Conservation (phyloP, 2,797 vertebrate genomes). For the Chiloscyllium punctatum region DNA sequence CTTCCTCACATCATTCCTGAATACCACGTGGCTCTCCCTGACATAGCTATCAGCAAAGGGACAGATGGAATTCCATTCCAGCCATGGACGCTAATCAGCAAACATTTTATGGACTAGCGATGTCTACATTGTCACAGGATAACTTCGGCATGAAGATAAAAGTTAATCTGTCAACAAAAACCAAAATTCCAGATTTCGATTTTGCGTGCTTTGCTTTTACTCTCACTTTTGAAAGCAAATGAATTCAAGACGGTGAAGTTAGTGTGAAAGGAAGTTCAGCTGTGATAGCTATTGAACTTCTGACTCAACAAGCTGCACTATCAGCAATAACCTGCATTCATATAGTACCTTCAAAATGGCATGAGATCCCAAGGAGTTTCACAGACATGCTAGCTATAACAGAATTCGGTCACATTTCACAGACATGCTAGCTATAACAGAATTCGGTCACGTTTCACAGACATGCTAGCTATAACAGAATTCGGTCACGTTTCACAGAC, state of each 20-base stretch:
- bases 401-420: background rate
- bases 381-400: background rate
- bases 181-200: background rate
- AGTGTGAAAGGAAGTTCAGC: background rate
- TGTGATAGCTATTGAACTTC: background rate
- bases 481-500: background rate
- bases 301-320: background rate
- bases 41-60: background rate
- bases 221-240: background rate
- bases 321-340: background rate
- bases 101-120: background rate
- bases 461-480: too few species aligned
- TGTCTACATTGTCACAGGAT: background rate
- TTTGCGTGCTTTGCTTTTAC: background rate
- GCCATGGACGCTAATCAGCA: background rate
- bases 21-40: conserved; percentile 5
- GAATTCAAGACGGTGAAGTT: background rate
- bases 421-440: too few species aligned
- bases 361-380: background rate
- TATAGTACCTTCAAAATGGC: background rate
- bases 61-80: too few species aligned
- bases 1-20: conserved; percentile 4
- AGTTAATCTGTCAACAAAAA: background rate
- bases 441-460: background rate
- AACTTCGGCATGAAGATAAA: background rate